phyloP scores from a whole-genome alignment of 2,797 vertebrate species.

The Simalia tracyae region DNA sequence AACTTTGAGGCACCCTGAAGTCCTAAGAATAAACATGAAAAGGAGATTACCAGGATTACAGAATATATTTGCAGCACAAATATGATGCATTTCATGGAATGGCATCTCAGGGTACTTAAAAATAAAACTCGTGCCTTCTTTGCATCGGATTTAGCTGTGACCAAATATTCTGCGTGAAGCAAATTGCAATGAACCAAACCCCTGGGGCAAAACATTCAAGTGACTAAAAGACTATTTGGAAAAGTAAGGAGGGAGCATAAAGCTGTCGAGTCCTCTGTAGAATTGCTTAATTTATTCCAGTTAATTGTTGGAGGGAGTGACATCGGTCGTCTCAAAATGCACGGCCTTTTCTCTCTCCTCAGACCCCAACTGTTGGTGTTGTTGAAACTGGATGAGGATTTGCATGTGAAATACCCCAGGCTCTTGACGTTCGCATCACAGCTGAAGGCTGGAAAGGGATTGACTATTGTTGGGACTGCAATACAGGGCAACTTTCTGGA shows the following conservation, averaged over 20 bases:
- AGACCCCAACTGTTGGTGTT: conserved; percentile 95
- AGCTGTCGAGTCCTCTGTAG: conserved; percentile 24
- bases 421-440: conserved; percentile 96
- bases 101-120: neutral
- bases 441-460: conserved; percentile 94
- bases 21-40: neutral
- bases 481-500: conserved; percentile 96
- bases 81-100: too few species aligned
- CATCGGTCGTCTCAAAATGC: neutral
- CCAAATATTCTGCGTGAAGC: neutral
- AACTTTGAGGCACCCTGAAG: neutral
- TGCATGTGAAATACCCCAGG: conserved; percentile 95
- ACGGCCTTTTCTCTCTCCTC: conserved; percentile 2
- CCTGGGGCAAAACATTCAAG: neutral
- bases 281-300: neutral
- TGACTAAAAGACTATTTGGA: neutral
- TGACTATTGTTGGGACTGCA: conserved; percentile 94
- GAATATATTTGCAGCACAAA: neutral
- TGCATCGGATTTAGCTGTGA: neutral
- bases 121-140: neutral
- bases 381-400: conserved; percentile 93
- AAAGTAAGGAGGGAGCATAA: neutral
- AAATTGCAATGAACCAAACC: neutral
- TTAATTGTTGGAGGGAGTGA: neutral
- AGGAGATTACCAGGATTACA: neutral